These are phyloP conservation scores for Teinopalpus imperialis DNA, from an alignment of 2,888 invertebrate species.

Conservation along the genomic window DNA sequence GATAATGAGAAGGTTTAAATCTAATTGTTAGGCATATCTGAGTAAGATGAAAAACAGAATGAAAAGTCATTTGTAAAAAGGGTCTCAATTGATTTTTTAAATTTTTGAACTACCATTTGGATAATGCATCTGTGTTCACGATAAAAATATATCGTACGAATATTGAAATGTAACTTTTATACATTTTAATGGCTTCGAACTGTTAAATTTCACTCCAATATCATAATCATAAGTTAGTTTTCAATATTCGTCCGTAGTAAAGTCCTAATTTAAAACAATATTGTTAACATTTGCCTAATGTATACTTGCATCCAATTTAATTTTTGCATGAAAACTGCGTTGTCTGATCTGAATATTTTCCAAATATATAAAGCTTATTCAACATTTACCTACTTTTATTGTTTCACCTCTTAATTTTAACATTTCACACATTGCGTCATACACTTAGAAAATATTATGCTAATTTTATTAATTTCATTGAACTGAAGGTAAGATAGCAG, in stretches of 20 bases:
- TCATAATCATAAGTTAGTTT: too few species aligned
- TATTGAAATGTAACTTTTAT: too few species aligned
- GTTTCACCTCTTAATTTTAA: neutral
- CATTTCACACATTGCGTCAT: too few species aligned
- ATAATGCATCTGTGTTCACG: constrained; percentile 17
- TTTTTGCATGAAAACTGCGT: constrained; percentile 38
- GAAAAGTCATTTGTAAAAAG: too few species aligned
- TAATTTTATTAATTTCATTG: too few species aligned
- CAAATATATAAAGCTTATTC: constrained; percentile 50
- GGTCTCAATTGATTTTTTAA: too few species aligned
- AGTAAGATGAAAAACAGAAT: constrained; percentile 42
- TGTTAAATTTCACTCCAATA: too few species aligned
- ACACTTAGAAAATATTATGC: too few species aligned
- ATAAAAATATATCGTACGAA: neutral
- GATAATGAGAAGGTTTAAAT: constrained; percentile 31
- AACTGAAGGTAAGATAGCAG: too few species aligned
- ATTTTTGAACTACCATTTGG: constrained; percentile 20
- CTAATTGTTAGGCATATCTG: constrained; percentile 50
- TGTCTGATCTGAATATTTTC: constrained; percentile 51
- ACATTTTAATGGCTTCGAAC: too few species aligned
- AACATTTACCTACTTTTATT: constrained; percentile 42
- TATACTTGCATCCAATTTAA: constrained; percentile 21
- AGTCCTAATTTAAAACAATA: constrained; percentile 8
- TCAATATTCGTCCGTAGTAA: too few species aligned
- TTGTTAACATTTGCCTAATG: constrained; percentile 1